These are phyloP conservation scores for Baccha elongata DNA, from an alignment of 2,888 invertebrate genomes.

Conservation along the genomic window DNA sequence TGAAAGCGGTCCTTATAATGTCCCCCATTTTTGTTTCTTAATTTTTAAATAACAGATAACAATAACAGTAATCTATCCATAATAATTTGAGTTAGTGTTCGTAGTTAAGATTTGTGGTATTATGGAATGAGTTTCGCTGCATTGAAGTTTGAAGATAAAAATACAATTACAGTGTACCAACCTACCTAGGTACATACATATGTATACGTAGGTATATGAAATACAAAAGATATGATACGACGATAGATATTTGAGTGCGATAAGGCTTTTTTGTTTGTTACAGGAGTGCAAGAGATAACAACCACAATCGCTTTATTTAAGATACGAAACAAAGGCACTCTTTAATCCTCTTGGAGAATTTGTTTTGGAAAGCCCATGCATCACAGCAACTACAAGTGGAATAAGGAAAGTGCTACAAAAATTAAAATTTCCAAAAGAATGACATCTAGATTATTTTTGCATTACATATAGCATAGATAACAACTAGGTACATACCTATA, in stretches of 20 bases:
- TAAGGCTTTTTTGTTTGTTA: slow-evolving; percentile 5
- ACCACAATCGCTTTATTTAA: slow-evolving; percentile 3
- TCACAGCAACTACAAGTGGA: background rate
- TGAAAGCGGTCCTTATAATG: background rate
- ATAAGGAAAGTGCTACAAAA: background rate
- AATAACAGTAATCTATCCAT: background rate
- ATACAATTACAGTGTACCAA: no score
- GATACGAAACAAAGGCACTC: slow-evolving; percentile 18
- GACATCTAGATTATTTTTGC: no score
- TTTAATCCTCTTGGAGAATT: background rate
- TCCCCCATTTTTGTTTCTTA: slow-evolving; percentile 1
- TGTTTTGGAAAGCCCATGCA: background rate
- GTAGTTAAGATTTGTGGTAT: slow-evolving; percentile 3
- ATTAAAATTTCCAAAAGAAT: no score
- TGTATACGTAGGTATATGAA: background rate
- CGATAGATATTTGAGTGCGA: background rate
- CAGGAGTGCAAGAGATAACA: background rate
- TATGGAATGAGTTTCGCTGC: slow-evolving; percentile 5
- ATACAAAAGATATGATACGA: slow-evolving; percentile 2
- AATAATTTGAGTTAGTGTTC: background rate
- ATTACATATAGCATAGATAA: no score
- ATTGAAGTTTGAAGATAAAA: no score
- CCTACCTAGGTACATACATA: no score
- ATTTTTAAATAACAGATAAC: slow-evolving; percentile 8
- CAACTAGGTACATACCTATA: no score